These are phyloP conservation scores for Mellivora capensis DNA, from an alignment of 2,113 vertebrate species.

Conservation along the genomic window DNA sequence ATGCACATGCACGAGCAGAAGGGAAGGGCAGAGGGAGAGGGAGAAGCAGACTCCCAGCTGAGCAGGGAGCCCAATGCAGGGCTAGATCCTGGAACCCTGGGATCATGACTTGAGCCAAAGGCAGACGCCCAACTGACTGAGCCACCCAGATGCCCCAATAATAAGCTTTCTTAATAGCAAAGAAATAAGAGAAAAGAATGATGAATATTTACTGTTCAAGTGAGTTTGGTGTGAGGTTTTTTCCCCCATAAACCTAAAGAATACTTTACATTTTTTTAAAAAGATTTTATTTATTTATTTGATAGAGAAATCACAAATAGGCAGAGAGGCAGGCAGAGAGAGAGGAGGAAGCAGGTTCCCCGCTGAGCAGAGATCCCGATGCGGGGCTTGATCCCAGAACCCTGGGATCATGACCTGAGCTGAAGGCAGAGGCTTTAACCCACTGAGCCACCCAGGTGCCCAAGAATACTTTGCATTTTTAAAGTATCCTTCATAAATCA, in stretches of 20 bases:
- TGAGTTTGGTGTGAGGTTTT: background rate
- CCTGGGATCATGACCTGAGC: too few species aligned
- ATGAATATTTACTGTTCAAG: background rate
- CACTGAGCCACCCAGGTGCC: too few species aligned
- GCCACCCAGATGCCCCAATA: too few species aligned
- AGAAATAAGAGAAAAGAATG: background rate
- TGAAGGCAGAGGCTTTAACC: too few species aligned
- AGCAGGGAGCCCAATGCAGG: background rate
- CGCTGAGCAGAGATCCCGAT: too few species aligned
- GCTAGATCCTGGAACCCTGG: background rate
- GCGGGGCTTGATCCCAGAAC: too few species aligned
- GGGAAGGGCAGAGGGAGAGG: background rate
- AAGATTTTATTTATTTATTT: background rate
- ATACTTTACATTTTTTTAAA: constrained; percentile 31
- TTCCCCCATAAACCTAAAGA: background rate
- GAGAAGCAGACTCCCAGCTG: background rate
- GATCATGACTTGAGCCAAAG: background rate
- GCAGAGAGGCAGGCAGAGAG: too few species aligned
- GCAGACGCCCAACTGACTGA: background rate
- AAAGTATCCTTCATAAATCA: background rate
- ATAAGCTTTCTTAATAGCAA: background rate
- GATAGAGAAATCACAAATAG: too few species aligned
- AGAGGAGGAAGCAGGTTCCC: too few species aligned
- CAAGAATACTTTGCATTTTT: constrained; percentile 23
- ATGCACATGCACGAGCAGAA: background rate